Evolutionary conservation across 64 coral and sea anemone genomes (phyloP).

Genomic region (Acropora tenuis): DNA sequence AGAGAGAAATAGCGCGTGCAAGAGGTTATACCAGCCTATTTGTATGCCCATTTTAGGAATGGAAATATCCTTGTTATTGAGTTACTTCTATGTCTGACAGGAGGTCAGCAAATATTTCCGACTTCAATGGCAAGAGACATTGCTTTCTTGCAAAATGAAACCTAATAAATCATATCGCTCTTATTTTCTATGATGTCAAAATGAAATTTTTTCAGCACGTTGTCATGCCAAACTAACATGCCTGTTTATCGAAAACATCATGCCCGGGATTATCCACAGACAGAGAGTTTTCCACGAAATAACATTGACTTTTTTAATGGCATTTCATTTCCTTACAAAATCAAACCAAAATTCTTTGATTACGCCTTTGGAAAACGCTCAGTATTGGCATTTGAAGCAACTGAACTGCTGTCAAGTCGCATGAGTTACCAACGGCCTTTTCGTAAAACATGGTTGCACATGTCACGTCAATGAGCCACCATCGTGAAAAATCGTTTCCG

Average conservation of each 20-base stretch:
- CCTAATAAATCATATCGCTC: no score
- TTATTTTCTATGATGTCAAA: neutral
- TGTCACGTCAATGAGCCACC: no score
- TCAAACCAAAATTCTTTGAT: conserved; percentile 12
- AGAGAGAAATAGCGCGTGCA: conserved; percentile 31
- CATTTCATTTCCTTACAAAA: conserved; percentile 43
- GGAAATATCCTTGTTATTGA: neutral
- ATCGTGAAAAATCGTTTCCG: no score
- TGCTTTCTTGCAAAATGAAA: conserved; percentile 34
- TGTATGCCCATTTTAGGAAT: neutral
- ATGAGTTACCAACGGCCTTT: no score
- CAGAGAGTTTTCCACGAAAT: conserved; percentile 23
- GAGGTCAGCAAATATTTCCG: conserved; percentile 27
- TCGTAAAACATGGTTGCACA: no score
- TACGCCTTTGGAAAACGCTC: neutral
- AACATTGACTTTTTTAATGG: conserved; percentile 27
- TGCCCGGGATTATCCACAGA: neutral
- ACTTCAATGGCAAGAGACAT: conserved; percentile 28
- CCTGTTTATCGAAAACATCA: conserved; percentile 46
- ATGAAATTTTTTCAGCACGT: neutral
- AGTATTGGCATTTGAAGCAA: neutral
- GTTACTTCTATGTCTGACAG: neutral
- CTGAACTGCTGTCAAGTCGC: neutral
- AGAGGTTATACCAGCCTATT: neutral
- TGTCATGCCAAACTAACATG: conserved; percentile 1